Base-by-base conservation (phyloP, 2,797 vertebrate species). In the Psittacula echo region DNA sequence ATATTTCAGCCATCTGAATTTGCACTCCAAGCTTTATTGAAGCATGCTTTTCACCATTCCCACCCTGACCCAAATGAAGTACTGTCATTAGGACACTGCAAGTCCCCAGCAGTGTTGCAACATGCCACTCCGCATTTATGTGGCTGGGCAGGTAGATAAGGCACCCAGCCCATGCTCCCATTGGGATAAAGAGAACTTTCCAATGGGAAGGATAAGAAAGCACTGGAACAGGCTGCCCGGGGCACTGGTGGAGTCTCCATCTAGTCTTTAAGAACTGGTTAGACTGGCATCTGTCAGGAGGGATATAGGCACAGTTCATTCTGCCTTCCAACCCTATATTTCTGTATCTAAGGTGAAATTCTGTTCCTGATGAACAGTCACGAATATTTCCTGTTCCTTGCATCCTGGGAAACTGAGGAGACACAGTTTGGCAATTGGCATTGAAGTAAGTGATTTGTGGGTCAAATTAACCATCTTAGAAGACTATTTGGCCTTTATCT, bases 241-340 rank as follows among this genome's bases (percentile, higher is more conserved):
- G 51, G 94, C 80, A 53, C 39, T 90, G 67, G n/a, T 20, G 68
- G 80, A 87, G 37, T 62, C 84, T 74, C 39, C 44, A 48, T 30
- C 3, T 8, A 37, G 53, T 74, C 83, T 89, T 74, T 61, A 76
- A 79, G 37, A 93, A 90, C 80, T 61, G 72, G 84, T 93, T 92
- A 71, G 74, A 77, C 78, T 71, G 62, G 47, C 44, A 76, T 65
- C 54, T 82, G 44, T 60, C 56, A 82, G 51, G 54, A 86, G 30
- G 3, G 3, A 64, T 44, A 79, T 2, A 67, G 16, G 21, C 45
- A 73, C 61, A 58, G 44, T 67, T 94, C 5, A 2, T 71, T 89
- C 45, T 95, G 74, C 81, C 81, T 96, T 95, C 88, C 81, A 94
- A 95, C 56, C 39, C 32, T 42, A 2, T 83, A 90, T 96, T 94